Percentiles rank a stretch among this genome's conserved stretches.
Evolutionary conservation across 2,113 vertebrate genomes (phyloP).

Genomic region (Myotis brandtii): DNA sequence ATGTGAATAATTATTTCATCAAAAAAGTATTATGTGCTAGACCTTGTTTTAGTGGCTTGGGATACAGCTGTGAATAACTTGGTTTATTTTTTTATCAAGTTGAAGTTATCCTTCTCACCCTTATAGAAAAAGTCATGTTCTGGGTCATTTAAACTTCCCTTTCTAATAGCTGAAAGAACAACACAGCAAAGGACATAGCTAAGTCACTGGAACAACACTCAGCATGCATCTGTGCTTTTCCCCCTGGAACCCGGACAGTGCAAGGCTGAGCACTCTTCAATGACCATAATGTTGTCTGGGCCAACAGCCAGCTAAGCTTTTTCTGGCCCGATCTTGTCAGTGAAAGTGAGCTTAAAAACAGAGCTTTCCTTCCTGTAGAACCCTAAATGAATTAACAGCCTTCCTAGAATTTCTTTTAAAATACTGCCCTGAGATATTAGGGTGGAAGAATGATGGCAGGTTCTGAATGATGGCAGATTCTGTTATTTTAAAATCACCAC

Average conservation of each 20-base stretch:
- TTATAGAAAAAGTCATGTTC: conserved; percentile 35
- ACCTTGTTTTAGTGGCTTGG: neutral
- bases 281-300: conserved; percentile 83
- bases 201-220: conserved; percentile 56
- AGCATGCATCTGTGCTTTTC: conserved; percentile 63
- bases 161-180: conserved; percentile 34
- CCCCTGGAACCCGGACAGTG: conserved; percentile 70
- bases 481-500: conserved; percentile 83
- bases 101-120: conserved; percentile 36
- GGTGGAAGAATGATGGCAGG: conserved; percentile 79
- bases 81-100: neutral
- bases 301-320: conserved; percentile 86
- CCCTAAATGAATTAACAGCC: conserved; percentile 85
- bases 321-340: conserved; percentile 88
- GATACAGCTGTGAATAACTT: neutral
- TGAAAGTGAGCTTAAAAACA: conserved; percentile 89
- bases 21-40: neutral
- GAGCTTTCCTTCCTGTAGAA: conserved; percentile 86
- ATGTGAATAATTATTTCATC: neutral
- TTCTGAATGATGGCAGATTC: conserved; percentile 79
- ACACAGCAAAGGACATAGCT: neutral
- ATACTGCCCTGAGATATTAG: conserved; percentile 81
- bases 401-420: conserved; percentile 88
- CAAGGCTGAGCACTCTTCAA: conserved; percentile 83
- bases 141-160: conserved; percentile 48